Conservation (phyloP, 2,797 vertebrate genomes). For the Heteromormyrus szaboi region DNA sequence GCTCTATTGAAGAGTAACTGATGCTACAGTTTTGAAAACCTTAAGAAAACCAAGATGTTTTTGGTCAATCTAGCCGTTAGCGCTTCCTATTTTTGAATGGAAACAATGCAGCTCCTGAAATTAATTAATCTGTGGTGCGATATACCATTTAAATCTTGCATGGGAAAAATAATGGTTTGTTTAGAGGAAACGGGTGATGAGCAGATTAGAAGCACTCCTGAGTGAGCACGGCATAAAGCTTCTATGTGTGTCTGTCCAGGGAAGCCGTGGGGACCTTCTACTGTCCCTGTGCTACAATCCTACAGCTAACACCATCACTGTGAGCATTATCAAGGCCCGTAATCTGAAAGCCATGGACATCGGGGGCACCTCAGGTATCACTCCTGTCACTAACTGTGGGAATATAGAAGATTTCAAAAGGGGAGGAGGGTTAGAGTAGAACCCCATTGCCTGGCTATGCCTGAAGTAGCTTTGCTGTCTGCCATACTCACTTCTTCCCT, state of each 20-base stretch:
- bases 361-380: constrained; percentile 94
- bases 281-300: constrained; percentile 97
- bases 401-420: background rate
- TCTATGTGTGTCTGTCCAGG: constrained; percentile 62
- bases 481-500: constrained; percentile 1
- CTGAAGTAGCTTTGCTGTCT: background rate
- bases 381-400: background rate
- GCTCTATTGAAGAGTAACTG: background rate
- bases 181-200: background rate
- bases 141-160: background rate
- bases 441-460: background rate
- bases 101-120: background rate
- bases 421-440: background rate
- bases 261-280: constrained; percentile 82
- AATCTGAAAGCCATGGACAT: constrained; percentile 99
- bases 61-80: background rate
- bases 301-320: constrained; percentile 94
- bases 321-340: constrained; percentile 97
- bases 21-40: background rate
- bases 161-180: background rate
- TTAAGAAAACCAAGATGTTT: background rate
- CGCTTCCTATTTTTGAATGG: background rate
- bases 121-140: background rate
- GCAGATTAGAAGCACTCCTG: background rate
- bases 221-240: background rate